These are phyloP conservation scores for Xerus rutilus DNA, from an alignment of 2,797 vertebrate genomes.

Conservation along the genomic window DNA sequence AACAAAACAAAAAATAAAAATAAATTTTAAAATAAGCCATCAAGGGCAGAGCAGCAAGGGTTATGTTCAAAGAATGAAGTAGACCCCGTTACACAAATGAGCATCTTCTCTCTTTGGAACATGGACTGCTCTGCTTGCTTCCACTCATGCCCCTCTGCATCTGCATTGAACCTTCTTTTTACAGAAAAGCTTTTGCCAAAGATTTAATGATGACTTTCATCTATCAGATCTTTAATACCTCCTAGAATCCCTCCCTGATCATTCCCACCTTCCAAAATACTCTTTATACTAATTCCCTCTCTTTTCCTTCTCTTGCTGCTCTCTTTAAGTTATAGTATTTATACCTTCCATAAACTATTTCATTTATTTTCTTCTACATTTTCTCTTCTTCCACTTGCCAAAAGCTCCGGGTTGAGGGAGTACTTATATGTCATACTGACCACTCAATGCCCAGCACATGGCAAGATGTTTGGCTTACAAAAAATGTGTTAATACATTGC, in stretches of 20 bases:
- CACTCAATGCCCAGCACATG: background rate
- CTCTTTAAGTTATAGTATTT: background rate
- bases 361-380: too few species aligned
- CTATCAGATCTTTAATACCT: background rate
- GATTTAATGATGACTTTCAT: background rate
- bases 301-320: background rate
- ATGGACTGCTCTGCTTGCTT: background rate
- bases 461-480: background rate
- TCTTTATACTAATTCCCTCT: background rate
- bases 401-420: background rate
- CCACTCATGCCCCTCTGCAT: background rate
- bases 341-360: background rate
- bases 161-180: background rate
- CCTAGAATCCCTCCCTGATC: too few species aligned
- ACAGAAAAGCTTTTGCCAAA: background rate
- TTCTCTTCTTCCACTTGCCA: background rate
- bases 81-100: too few species aligned
- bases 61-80: too few species aligned
- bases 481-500: background rate
- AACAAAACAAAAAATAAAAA: too few species aligned
- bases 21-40: too few species aligned
- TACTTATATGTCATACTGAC: background rate
- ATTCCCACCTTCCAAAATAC: rapidly evolving
- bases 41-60: too few species aligned
- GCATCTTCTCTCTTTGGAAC: too few species aligned